Conservation (phyloP, 2,113 vertebrate genomes). For the Rana temporaria region DNA sequence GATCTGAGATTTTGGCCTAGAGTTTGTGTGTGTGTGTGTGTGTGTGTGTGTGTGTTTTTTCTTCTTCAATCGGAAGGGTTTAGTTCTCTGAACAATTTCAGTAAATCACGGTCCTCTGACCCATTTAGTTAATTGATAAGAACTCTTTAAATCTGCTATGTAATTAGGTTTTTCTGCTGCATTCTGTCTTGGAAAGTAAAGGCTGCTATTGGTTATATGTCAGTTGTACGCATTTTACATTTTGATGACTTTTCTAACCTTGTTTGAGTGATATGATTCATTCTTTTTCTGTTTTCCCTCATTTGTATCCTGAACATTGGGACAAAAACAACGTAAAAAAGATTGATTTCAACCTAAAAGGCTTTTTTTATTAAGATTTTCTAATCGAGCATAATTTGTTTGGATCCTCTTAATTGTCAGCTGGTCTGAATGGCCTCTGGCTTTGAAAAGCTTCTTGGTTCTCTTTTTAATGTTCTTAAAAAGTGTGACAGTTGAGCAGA, state of each 20-base stretch:
- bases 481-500: neutral
- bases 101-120: neutral
- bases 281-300: too few relatives aligned
- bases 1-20: too few relatives aligned
- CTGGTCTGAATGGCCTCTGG: constrained; percentile 18
- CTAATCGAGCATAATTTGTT: neutral
- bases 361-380: neutral
- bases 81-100: neutral
- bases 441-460: neutral
- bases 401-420: constrained; percentile 18
- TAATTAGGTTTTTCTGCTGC: neutral
- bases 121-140: constrained; percentile 16
- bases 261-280: neutral
- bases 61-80: neutral
- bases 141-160: neutral
- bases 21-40: too few relatives aligned
- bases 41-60: too few relatives aligned
- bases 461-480: neutral
- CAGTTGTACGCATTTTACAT: neutral
- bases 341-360: neutral
- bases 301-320: neutral
- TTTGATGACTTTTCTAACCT: neutral
- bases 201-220: neutral
- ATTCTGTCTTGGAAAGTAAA: neutral
- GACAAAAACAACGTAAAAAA: neutral